Base-by-base conservation (phyloP, 92 coral and sea anemone genomes). In the Plumapathes pennacea region DNA sequence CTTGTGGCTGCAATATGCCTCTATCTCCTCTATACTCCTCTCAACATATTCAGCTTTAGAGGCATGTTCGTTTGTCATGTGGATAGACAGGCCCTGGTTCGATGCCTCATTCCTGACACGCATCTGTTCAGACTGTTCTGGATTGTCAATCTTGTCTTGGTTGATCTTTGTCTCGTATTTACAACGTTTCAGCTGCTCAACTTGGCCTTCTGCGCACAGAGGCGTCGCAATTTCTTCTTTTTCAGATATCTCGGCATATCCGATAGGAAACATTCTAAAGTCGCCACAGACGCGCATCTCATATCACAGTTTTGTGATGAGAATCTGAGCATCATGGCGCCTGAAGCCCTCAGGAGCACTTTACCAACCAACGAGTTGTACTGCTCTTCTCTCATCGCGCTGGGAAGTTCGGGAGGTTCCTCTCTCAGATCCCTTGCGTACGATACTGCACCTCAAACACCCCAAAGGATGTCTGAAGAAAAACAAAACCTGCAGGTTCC, bases 261-360 rank as follows among this genome's bases (percentile, higher is more conserved):
- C 1, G 82, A 43, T 18, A 71, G 57, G 47, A 60, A 38, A 24
- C 23, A 8, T 36, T 58, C 55, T 3, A 32, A 25, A 19, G 11
- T 71, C 19, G 22, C 60, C 14, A 67, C 79, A 7, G 95, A 87
- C 39, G 74, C 75, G 4, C 89, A 82, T 54, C 38, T 87, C 58
- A 77, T 87, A 22, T 87, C 95, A 11, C 64, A 79, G 40, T 77
- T 87, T 14, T 87, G 95, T 50, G 50, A 77, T 25, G 78, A 62
- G 23, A 87, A 87, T 37, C 79, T 83, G 1, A 49, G 66, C 17
- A 32, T 38, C 4, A 74, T 87, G 63, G 79, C 81, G 14, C 60
- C 85, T 1, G 30, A 55, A 20, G 37, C 74, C 6, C 5, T 81
- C n/a, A 11, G 25, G 18, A 58, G 62, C 38, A 57, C 82, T 32